These are phyloP conservation scores for Rhinoderma darwinii DNA, from an alignment of 2,113 vertebrate species.

Conservation along the genomic window DNA sequence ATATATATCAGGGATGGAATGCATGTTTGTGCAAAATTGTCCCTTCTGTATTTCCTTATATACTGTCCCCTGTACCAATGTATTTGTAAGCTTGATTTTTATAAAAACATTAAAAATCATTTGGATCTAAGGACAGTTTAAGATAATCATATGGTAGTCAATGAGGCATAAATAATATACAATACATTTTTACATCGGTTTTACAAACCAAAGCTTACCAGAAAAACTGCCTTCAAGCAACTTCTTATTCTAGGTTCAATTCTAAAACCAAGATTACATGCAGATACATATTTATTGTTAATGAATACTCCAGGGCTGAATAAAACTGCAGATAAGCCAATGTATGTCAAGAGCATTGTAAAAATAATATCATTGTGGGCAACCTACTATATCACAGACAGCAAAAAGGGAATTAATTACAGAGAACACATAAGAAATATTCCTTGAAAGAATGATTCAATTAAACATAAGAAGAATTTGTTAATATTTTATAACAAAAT, in stretches of 20 bases:
- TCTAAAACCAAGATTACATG: slow-evolving; percentile 2
- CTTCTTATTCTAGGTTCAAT: neutral
- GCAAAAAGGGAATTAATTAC: slow-evolving; percentile 10
- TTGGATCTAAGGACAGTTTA: neutral
- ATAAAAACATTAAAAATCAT: neutral
- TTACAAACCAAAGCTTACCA: neutral
- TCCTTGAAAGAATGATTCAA: neutral
- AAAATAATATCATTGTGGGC: neutral
- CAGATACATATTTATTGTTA: slow-evolving; percentile 36
- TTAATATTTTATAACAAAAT: no score
- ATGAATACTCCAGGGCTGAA: slow-evolving; percentile 30
- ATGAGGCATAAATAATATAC: no score
- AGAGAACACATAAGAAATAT: neutral
- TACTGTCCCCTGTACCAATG: neutral
- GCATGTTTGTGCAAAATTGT: neutral
- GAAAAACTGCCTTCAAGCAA: neutral
- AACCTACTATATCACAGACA: neutral
- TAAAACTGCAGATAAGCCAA: slow-evolving; percentile 25
- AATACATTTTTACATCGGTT: neutral
- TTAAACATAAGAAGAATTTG: neutral
- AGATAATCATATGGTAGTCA: neutral
- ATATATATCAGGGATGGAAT: no score
- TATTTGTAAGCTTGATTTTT: neutral
- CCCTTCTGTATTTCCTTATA: neutral
- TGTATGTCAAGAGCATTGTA: slow-evolving; percentile 16